A percentile compares a stretch with the other conserved stretches of the same genome.
These are phyloP conservation scores for Leucozona laternaria DNA, from an alignment of 2,888 invertebrate genomes.

Conservation along the genomic window DNA sequence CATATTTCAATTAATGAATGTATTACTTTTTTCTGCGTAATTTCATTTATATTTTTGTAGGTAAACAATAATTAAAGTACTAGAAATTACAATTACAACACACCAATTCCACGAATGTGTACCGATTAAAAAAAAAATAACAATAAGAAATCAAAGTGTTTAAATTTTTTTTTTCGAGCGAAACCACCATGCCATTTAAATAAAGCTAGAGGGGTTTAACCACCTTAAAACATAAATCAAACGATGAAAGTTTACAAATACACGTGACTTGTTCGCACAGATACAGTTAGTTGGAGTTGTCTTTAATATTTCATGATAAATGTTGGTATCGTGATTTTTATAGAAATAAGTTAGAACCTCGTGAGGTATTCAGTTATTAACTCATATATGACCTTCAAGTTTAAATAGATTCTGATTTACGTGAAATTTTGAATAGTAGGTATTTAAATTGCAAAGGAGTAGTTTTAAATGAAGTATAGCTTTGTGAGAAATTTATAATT, in stretches of 20 bases:
- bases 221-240: neutral
- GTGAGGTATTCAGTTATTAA: neutral
- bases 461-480: too few species aligned
- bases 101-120: neutral
- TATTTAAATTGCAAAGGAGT: neutral
- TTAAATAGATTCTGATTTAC: neutral
- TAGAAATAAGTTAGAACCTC: neutral
- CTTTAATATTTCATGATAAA: constrained; percentile 10
- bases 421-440: neutral
- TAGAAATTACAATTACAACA: neutral
- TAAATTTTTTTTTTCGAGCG: neutral
- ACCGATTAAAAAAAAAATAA: neutral
- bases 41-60: neutral
- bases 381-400: neutral
- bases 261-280: constrained; percentile 21
- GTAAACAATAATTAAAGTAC: neutral
- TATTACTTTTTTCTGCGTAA: neutral
- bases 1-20: neutral
- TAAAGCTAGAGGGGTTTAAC: neutral
- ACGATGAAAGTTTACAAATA: neutral
- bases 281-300: neutral
- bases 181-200: neutral
- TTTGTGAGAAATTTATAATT: too few species aligned
- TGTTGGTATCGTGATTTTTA: constrained; percentile 1
- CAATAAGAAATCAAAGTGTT: neutral